Base-by-base conservation (phyloP, 2,888 invertebrate species). In the Rhagium mordax region DNA sequence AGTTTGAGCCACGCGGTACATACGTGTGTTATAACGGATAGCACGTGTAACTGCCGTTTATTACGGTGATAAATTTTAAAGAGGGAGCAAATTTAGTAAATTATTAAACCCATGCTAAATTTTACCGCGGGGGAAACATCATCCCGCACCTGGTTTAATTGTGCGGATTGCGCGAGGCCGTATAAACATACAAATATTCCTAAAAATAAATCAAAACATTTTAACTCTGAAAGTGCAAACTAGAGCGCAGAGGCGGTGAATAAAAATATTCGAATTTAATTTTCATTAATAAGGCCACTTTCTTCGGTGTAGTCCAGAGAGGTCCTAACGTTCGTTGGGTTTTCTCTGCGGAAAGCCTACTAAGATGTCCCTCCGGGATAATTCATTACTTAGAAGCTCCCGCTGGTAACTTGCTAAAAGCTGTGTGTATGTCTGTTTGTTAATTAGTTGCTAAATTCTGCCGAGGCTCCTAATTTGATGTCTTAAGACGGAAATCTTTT, bases 371-470 rank as follows among this genome's bases (percentile, higher is more conserved):
- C 76, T 51, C 16, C 69, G 78, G 79, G 75, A 75, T 73, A 74
- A 79, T 79, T 71, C 76, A 71, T 79, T 78, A 79, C 77, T 75
- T 75, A 70, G 59, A 66, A 71, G 70, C 74, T 72, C 73, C 77
- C 72, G 70, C 75, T 72, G 74, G 76, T 74, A 78, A 78, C 75
- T 79, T 78, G 79, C 76, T 76, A 74, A 79, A 76, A 78, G 76
- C 77, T 64, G 64, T 62, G 70, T 74, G 74, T 79, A 70, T 78
- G 74, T 76, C 75, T 79, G 76, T 74, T 75, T 79, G 79, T 72
- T 79, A 79, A 79, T 79, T 79, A 79, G 79, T 76, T 79, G 73
- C 61, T 70, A 67, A 74, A 74, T 74, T 72, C 65, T 65, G 20
- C 29, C 20, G 65, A 20, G 53, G 20, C 20, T 64, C 49, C 29